Conservation (phyloP, 2,113 vertebrate species). For the Myrmophylax atrothorax region DNA sequence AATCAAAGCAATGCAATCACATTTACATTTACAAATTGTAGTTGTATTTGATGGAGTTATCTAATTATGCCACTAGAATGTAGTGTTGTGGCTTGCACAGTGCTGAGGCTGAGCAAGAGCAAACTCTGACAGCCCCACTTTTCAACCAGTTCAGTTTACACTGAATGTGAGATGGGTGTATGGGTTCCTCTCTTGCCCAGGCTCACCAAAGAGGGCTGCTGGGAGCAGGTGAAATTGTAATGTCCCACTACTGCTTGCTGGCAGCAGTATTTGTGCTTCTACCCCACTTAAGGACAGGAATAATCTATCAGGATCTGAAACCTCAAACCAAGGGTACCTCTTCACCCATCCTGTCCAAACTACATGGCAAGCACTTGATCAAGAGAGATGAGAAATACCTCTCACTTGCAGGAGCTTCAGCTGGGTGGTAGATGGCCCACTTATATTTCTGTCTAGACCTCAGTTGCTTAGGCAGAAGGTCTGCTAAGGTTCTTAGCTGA, state of each 20-base stretch:
- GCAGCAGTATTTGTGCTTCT: background rate
- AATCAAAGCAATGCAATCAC: background rate
- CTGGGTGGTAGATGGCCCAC: background rate
- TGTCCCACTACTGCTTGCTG: background rate
- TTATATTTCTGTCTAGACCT: background rate
- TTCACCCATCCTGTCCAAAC: background rate
- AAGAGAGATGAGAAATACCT: background rate
- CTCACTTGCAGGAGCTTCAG: background rate
- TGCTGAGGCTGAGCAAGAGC: background rate
- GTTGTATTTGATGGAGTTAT: background rate
- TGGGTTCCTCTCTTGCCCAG: background rate
- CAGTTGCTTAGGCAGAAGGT: background rate
- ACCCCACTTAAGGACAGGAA: accelerated
- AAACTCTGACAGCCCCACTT: background rate
- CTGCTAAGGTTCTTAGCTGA: background rate
- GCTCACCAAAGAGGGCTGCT: background rate
- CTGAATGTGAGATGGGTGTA: background rate
- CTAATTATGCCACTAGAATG: background rate
- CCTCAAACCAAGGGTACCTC: background rate
- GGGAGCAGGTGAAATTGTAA: background rate
- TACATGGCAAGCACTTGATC: background rate
- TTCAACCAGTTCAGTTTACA: background rate
- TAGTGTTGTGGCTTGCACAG: background rate
- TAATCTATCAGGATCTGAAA: background rate
- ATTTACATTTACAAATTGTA: background rate